A percentile compares a stretch with the other conserved stretches of the same genome.
Conservation (phyloP, 2,797 vertebrate genomes). For the Molossus molossus region DNA sequence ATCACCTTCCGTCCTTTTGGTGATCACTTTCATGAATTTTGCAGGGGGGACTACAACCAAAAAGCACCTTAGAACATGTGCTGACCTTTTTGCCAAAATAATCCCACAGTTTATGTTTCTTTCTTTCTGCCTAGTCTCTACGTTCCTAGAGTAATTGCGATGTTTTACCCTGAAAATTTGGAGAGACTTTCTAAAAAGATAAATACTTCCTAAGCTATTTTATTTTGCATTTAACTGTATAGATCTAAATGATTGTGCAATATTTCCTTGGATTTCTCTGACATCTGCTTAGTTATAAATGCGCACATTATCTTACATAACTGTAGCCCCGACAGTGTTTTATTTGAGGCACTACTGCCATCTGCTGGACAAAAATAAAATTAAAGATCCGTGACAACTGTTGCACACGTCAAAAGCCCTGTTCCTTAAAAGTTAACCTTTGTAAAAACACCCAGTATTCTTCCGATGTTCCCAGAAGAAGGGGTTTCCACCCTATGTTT, state of each 20-base stretch:
- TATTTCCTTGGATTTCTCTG: neutral
- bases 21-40: neutral
- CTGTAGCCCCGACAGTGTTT: neutral
- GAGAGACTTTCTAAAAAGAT: neutral
- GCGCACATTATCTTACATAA: neutral
- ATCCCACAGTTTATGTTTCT: neutral
- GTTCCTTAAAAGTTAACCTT: slow-evolving; percentile 65
- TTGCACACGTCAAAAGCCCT: neutral
- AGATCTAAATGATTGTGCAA: neutral
- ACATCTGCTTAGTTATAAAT: slow-evolving; percentile 28
- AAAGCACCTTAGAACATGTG: neutral
- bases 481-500: slow-evolving; percentile 70
- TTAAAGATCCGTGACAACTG: neutral
- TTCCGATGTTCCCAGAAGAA: slow-evolving; percentile 50
- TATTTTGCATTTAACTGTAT: neutral
- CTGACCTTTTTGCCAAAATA: neutral
- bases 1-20: neutral
- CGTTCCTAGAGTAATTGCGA: neutral
- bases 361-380: slow-evolving; percentile 85
- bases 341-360: slow-evolving; percentile 87
- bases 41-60: fast-evolving
- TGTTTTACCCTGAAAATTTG: slow-evolving; percentile 18
- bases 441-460: slow-evolving; percentile 15
- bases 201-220: neutral
- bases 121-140: slow-evolving; percentile 10